phyloP scores from a whole-genome alignment of 2,888 invertebrate species.

The Xanthia togata region DNA sequence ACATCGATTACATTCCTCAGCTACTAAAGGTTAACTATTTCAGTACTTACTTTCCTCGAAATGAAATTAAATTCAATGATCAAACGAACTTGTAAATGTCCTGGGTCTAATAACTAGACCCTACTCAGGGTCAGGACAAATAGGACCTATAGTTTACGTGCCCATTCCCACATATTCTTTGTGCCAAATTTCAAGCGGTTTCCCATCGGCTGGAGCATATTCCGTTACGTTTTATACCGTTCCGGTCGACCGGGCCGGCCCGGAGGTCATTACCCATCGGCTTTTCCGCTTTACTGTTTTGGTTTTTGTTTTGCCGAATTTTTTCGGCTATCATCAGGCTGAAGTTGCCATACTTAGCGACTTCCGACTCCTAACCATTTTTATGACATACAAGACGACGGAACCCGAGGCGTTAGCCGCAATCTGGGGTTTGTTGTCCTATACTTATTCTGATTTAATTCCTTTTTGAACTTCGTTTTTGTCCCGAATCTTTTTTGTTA shows the following conservation, averaged over 20 bases:
- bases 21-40: conserved; percentile 5
- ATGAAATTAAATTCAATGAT: conserved; percentile 41
- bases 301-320: conserved; percentile 65
- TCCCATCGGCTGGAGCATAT: conserved; percentile 64
- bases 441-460: conserved; percentile 62
- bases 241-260: conserved; percentile 67
- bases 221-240: conserved; percentile 70
- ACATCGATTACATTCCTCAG: conserved; percentile 9
- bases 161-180: conserved; percentile 48
- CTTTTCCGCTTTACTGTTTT: conserved; percentile 68
- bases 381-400: conserved; percentile 57
- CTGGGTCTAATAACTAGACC: conserved; percentile 37
- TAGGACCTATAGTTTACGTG: conserved; percentile 50
- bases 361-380: conserved; percentile 60
- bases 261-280: conserved; percentile 71
- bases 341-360: conserved; percentile 62
- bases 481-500: conserved; percentile 50
- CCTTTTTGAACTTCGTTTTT: conserved; percentile 44
- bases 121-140: conserved; percentile 35
- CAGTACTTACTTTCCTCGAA: conserved; percentile 11
- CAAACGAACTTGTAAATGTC: conserved; percentile 33
- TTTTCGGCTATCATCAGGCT: conserved; percentile 62
- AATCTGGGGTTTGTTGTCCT: conserved; percentile 55
- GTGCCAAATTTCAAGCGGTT: conserved; percentile 58
- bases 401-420: conserved; percentile 43